Percentiles rank a stretch among this genome's conserved stretches.
Evolutionary conservation across 1,140 invertebrate species (phyloP).

Genomic region (Branchinecta lindahli): DNA sequence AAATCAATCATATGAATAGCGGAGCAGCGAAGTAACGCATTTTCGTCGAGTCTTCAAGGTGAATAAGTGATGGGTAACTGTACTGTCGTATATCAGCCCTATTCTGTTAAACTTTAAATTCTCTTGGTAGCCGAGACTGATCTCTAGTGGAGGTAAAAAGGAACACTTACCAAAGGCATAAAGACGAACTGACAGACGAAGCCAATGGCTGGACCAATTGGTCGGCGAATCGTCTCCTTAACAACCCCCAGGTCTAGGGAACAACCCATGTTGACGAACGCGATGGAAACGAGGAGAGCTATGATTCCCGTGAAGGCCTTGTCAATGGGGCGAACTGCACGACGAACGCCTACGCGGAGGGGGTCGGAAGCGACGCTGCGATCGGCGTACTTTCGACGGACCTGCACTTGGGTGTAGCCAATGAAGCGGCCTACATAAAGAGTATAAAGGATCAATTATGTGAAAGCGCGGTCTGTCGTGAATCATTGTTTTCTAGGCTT

Average conservation of each 20-base stretch:
- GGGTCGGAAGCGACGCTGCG: constrained; percentile 24
- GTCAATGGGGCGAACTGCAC: constrained; percentile 49
- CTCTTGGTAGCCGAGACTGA: too few species aligned
- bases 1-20: too few species aligned
- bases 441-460: constrained; percentile 32
- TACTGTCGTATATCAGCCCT: too few species aligned
- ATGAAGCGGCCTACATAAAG: constrained; percentile 40
- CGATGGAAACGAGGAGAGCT: constrained; percentile 56
- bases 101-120: too few species aligned
- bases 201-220: constrained; percentile 68
- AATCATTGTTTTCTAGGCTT: not conserved
- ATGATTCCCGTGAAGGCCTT: constrained; percentile 59
- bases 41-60: too few species aligned
- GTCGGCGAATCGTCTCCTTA: constrained; percentile 48
- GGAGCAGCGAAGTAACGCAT: too few species aligned
- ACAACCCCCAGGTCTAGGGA: constrained; percentile 62
- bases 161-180: constrained; percentile 64
- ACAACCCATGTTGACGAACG: constrained; percentile 88
- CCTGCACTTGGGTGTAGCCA: constrained; percentile 36
- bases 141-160: not conserved
- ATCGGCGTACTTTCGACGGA: constrained; percentile 18
- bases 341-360: constrained; percentile 41
- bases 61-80: too few species aligned
- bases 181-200: constrained; percentile 66
- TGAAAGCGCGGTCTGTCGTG: constrained; percentile 19